Evolutionary conservation across 2,113 vertebrate species (phyloP).

Genomic region (Rhineura floridana): DNA sequence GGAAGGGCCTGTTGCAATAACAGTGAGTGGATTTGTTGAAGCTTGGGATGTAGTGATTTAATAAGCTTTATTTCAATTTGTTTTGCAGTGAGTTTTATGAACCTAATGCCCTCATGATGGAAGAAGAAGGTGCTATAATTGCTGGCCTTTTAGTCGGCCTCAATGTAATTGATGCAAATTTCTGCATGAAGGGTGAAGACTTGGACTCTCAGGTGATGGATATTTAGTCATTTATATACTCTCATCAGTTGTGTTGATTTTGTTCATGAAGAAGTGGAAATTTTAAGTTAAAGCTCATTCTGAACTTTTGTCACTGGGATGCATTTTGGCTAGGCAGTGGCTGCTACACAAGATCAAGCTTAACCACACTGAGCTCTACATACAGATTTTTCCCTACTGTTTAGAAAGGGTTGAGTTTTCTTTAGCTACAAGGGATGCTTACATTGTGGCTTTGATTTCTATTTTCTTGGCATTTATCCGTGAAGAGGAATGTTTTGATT

Average conservation of each 20-base stretch:
- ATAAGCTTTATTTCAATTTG: background rate
- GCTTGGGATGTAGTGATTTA: background rate
- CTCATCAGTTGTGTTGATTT: background rate
- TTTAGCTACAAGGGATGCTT: background rate
- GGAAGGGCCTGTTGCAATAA: background rate
- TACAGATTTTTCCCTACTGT: background rate
- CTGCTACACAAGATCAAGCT: background rate
- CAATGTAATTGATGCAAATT: slow-evolving; percentile 98
- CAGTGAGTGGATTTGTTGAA: background rate
- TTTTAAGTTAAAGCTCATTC: background rate
- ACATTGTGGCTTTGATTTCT: background rate
- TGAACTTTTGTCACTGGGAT: background rate
- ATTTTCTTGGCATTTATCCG: background rate
- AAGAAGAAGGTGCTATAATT: slow-evolving; percentile 97
- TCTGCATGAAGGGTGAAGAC: slow-evolving; percentile 99
- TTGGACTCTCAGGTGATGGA: slow-evolving; percentile 92
- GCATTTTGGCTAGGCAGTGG: background rate
- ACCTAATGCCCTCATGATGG: slow-evolving; percentile 97
- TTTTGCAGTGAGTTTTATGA: slow-evolving; percentile 94
- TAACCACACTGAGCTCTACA: background rate
- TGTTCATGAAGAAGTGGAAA: background rate
- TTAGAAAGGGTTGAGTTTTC: background rate
- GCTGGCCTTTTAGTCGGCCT: slow-evolving; percentile 94
- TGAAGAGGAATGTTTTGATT: background rate
- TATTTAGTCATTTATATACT: background rate